A percentile compares a stretch with the other conserved stretches of the same genome.
Conservation (phyloP, 2,888 invertebrate genomes). For the Apamea anceps region DNA sequence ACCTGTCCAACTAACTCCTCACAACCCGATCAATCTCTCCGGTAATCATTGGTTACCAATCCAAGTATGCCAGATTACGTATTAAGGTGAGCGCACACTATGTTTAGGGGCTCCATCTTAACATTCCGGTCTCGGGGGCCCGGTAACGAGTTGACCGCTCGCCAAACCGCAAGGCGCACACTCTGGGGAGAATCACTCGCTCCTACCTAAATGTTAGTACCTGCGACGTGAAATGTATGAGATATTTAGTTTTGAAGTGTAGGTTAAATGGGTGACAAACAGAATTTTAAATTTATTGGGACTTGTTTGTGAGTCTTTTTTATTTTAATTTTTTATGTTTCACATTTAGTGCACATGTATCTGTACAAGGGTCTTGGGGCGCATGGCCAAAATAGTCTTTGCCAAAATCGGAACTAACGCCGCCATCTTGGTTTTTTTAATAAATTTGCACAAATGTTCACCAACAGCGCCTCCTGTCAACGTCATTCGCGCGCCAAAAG, state of each 20-base stretch:
- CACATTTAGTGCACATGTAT: not conserved
- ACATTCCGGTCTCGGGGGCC: slow-evolving; percentile 34
- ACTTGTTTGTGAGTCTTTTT: not conserved
- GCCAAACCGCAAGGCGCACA: slow-evolving; percentile 65
- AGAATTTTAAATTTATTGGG: slow-evolving; percentile 1
- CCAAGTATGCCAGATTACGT: slow-evolving; percentile 15
- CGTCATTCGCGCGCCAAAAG: not conserved
- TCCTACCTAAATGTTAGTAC: slow-evolving; percentile 30
- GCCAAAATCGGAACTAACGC: not conserved
- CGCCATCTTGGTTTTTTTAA: not conserved
- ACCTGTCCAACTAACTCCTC: not conserved
- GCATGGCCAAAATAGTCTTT: not conserved
- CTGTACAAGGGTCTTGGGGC: not conserved
- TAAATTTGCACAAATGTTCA: not conserved
- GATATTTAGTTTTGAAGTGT: slow-evolving; percentile 1
- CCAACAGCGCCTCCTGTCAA: not conserved
- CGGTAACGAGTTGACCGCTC: slow-evolving; percentile 72
- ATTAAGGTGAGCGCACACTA: slow-evolving; percentile 30
- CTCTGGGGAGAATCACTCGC: slow-evolving; percentile 34
- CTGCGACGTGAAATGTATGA: slow-evolving; percentile 7
- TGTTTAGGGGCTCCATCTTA: slow-evolving; percentile 24
- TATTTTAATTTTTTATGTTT: not conserved
- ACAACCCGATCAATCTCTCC: not conserved
- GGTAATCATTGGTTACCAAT: slow-evolving; percentile 10
- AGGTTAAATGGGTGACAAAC: slow-evolving; percentile 7